Evolutionary conservation across 2,888 invertebrate genomes (phyloP), one percentile per base, ranked within the genome.

Genomic region (Netelia melanura): DNA sequence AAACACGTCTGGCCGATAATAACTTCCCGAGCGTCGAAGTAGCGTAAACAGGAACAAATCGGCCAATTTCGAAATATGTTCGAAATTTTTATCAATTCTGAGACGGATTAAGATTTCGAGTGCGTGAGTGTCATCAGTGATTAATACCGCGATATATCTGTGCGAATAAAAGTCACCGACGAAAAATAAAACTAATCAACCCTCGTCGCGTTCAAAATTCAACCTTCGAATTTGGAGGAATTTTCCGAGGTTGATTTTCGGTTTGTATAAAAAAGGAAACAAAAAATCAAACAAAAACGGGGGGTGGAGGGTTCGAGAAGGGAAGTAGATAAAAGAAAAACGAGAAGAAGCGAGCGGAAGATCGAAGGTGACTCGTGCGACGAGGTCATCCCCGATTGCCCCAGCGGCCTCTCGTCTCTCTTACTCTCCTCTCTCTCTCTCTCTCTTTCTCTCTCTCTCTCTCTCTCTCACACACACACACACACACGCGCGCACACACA

Each of bases 91-190:
- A 38, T 38, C 38, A 38, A 38, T 38, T 38, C 6, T 6, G 38
- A 6, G 0, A 38, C 38, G 38, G 38, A 38, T 38, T 6, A 6
- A 38, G 38, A 38, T 38, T 38, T 38, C 52, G 25, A 30, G 64
- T 44, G 54, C 71, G 83, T 56, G 81, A 71, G 70, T 84, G 64
- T 75, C 17, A 71, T 43, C 83, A 44, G 79, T 79, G 74, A 54
- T 74, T 68, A 23, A 38, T 78, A 61, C 44, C 48, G 64, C 64
- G 48, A 21, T 23, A 23, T 56, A 44, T 48, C 58, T 6, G 56
- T 43, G n/a, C 21, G 14, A 38, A 44, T 1, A 9, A 61, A 23
- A 21, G 17, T 21, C 3, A 10, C n/a, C 43, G 54, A 10, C 68
- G 30, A 52, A 62, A 62, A 38, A 44, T 30, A 9, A 17, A 52